These are phyloP conservation scores for Leuciscus waleckii DNA, from an alignment of 2,797 vertebrate genomes.

Conservation along the genomic window DNA sequence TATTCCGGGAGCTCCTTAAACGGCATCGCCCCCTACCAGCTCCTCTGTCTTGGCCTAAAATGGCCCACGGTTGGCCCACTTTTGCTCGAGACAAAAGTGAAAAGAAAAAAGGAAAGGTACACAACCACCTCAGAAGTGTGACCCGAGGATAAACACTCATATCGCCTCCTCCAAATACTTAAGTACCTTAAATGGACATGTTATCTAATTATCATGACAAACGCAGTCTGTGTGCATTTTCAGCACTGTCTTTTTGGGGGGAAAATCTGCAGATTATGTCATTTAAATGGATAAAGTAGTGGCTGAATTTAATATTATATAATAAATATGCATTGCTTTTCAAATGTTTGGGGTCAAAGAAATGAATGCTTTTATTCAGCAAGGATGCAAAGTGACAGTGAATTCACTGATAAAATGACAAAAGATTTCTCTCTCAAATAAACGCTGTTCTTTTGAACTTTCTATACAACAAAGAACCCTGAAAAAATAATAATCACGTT, in stretches of 20 bases:
- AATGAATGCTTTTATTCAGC: neutral
- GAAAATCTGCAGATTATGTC: neutral
- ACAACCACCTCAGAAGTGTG: conserved; percentile 74
- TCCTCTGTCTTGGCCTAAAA: conserved; percentile 75
- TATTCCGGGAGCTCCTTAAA: conserved; percentile 74
- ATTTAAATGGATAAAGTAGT: neutral
- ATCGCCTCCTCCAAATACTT: conserved; percentile 49
- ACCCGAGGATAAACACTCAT: conserved; percentile 74
- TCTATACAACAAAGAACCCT: neutral
- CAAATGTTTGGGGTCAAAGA: neutral
- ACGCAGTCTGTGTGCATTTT: neutral
- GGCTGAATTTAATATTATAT: neutral
- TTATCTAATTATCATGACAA: conserved; percentile 10
- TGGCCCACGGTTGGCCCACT: conserved; percentile 70
- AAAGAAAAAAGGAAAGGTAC: conserved; percentile 63
- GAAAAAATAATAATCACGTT: neutral
- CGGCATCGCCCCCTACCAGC: conserved; percentile 69
- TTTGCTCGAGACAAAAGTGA: conserved; percentile 74
- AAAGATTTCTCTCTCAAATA: neutral
- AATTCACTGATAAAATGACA: neutral
- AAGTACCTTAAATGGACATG: conserved; percentile 10
- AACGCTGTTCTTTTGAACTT: neutral
- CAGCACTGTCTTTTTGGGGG: neutral
- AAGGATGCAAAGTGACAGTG: neutral
- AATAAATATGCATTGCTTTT: too few relatives aligned